Conservation (phyloP, 2,113 vertebrate genomes). For the Pollimyrus isidori region DNA sequence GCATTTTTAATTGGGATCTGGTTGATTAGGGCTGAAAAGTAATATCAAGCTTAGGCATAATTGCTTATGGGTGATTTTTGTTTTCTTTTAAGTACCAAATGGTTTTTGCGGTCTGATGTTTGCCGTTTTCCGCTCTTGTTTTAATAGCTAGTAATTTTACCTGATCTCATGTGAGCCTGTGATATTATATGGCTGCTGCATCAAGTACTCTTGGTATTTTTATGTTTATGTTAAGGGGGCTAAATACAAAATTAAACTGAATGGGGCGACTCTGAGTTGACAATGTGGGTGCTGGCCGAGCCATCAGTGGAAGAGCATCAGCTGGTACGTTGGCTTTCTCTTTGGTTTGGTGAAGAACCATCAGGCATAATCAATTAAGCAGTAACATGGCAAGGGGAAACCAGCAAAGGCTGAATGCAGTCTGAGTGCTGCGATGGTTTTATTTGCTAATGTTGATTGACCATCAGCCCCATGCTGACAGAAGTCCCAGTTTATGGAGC, state of each 20-base stretch:
- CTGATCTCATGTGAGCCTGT: background rate
- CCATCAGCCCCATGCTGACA: background rate
- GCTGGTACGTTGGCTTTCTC: background rate
- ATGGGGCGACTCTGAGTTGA: background rate
- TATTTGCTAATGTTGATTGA: background rate
- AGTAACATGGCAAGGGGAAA: background rate
- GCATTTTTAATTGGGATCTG: constrained; percentile 35
- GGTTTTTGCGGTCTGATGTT: background rate
- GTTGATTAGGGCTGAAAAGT: constrained; percentile 35
- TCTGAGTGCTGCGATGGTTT: background rate
- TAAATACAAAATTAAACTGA: background rate
- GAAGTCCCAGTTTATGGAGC: background rate
- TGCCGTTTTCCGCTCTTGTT: background rate
- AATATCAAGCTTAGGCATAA: background rate
- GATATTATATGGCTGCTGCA: background rate
- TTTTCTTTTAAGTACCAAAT: background rate
- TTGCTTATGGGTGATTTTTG: background rate
- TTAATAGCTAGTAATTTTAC: background rate
- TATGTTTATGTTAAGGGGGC: background rate
- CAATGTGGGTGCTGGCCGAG: background rate
- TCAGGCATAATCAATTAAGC: background rate
- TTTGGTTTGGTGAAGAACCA: background rate
- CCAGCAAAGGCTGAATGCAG: background rate
- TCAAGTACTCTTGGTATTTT: background rate
- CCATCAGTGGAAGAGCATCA: background rate